phyloP scores from a whole-genome alignment of 2,797 vertebrate species.

The Poecile montanus region DNA sequence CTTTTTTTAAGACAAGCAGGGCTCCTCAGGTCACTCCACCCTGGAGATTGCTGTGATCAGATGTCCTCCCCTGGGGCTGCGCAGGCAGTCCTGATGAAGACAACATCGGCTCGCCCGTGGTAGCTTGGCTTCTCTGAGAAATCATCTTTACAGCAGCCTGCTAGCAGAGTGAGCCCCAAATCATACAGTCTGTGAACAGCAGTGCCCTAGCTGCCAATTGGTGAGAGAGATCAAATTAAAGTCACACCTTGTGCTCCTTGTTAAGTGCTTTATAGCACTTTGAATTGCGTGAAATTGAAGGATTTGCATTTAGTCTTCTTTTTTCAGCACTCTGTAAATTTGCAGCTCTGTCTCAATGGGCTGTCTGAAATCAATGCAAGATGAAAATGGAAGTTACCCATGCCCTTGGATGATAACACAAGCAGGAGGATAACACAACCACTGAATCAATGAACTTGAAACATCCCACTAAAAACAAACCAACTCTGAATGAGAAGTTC shows the following conservation, averaged over 20 bases:
- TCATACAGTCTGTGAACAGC: rapidly evolving
- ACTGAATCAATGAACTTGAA: constrained; percentile 25
- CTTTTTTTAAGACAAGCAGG: not conserved
- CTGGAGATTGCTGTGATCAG: not conserved
- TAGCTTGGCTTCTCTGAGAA: not conserved
- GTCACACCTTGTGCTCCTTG: not conserved
- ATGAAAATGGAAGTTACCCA: not conserved
- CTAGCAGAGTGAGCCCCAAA: not conserved
- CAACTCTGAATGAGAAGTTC: not conserved
- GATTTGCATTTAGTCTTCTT: not conserved
- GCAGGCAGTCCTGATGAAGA: not conserved
- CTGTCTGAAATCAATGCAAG: not conserved
- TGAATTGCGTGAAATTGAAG: not conserved
- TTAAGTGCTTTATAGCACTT: not conserved
- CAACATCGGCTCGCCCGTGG: not conserved
- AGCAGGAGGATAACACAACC: not conserved
- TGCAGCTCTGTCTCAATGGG: not conserved
- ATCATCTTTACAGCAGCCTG: not conserved
- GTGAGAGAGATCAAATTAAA: not conserved
- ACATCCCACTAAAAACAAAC: not conserved
- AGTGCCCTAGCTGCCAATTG: not conserved
- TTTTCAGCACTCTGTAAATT: not conserved
- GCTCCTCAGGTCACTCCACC: not conserved
- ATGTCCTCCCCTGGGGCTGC: not conserved
- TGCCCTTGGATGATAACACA: not conserved